Conservation (phyloP, 2,888 invertebrate genomes). For the Dermolepida albohirtum region DNA sequence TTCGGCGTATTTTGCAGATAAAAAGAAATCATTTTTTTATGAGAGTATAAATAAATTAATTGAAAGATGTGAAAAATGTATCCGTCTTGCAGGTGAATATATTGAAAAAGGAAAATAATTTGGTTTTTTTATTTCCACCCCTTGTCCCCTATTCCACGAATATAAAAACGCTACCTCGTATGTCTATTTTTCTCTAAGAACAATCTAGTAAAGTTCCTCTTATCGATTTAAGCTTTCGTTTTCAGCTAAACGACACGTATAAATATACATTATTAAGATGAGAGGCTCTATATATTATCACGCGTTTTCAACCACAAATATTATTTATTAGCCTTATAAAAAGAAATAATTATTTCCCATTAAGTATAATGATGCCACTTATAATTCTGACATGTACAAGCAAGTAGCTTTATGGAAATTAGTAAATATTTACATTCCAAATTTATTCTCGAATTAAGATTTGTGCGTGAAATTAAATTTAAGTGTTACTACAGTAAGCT, state of each 20-base stretch:
- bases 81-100: too few relatives aligned
- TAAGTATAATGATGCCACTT: constrained; percentile 42
- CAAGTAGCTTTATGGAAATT: constrained; percentile 45
- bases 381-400: constrained; percentile 42
- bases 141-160: too few relatives aligned
- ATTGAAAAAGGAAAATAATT: too few relatives aligned
- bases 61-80: too few relatives aligned
- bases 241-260: constrained; percentile 10
- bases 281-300: constrained; percentile 18
- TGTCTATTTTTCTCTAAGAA: too few relatives aligned
- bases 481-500: constrained; percentile 12
- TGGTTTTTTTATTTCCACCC: too few relatives aligned
- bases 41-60: too few relatives aligned
- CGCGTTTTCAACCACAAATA: constrained; percentile 33
- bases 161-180: too few relatives aligned
- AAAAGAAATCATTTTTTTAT: too few relatives aligned
- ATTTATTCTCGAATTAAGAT: constrained; percentile 44
- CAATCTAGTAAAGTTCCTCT: background rate
- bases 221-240: constrained; percentile 24
- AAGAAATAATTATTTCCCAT: constrained; percentile 45
- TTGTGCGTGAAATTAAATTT: constrained; percentile 37
- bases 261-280: constrained; percentile 22
- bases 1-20: too few relatives aligned
- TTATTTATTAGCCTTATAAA: constrained; percentile 44
- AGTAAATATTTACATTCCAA: constrained; percentile 44